A percentile compares a stretch with the other conserved stretches of the same genome.
phyloP scores from a whole-genome alignment of 2,113 vertebrate genomes.

The Eleginops maclovinus region DNA sequence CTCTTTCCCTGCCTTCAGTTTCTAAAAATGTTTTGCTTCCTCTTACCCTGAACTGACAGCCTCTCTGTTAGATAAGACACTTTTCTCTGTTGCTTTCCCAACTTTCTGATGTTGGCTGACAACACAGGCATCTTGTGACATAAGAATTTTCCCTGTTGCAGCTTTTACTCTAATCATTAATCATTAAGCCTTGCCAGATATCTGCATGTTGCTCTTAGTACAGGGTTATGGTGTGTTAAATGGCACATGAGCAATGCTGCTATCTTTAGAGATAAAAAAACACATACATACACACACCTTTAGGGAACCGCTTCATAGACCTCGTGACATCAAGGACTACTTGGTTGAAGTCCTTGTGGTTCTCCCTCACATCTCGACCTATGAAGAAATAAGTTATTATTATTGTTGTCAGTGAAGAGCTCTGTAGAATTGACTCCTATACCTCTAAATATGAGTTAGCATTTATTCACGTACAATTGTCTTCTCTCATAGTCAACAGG shows the following conservation, averaged over 20 bases:
- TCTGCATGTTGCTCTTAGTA: conserved; percentile 10
- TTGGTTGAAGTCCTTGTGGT: conserved; percentile 87
- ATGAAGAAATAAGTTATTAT: background rate
- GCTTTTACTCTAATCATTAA: conserved; percentile 31
- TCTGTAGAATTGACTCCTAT: too few species aligned
- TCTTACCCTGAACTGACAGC: background rate
- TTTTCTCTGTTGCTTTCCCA: background rate
- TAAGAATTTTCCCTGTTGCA: background rate
- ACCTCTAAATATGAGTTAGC: too few species aligned
- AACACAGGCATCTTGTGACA: background rate
- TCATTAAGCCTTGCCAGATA: conserved; percentile 29
- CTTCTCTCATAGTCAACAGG: too few species aligned
- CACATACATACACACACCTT: conserved; percentile 69
- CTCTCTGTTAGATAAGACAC: background rate
- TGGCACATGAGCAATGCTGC: background rate
- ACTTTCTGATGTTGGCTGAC: background rate
- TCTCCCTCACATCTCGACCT: conserved; percentile 81
- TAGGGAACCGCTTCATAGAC: conserved; percentile 86
- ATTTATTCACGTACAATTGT: too few species aligned
- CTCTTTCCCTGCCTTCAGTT: background rate
- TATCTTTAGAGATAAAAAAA: conserved; percentile 16
- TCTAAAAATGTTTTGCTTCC: background rate
- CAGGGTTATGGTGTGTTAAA: conserved; percentile 16
- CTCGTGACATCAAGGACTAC: conserved; percentile 87
- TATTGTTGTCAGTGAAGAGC: too few species aligned